Evolutionary conservation across 2,797 vertebrate species (phyloP), one percentile per base, ranked within the genome.

Genomic region (Enteromius treurensis): DNA sequence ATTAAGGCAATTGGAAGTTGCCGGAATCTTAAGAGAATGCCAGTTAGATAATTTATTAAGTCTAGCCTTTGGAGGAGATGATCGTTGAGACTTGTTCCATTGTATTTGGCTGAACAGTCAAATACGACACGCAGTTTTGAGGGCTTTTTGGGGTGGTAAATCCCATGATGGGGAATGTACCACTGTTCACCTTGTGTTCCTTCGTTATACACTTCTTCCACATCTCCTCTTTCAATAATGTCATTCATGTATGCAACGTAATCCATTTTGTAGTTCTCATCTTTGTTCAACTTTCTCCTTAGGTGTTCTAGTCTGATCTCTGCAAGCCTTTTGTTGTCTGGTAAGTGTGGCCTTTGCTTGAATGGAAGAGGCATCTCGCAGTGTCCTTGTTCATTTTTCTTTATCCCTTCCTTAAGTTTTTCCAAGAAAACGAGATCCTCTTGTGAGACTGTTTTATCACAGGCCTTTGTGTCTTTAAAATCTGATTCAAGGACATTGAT

Each of bases 91-190:
- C 71, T 75, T 34, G 71, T 55, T 2, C 71, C 71, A 75, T 40
- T 13, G 42, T 19, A 21, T 26, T 29, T 73, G 11, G 70, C 70
- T 26, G 70, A 74, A 32, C 70, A 74, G 5, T 75, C 47, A 10
- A 75, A 75, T 7, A 75, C 71, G 13, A 75, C 71, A 11, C 29
- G 0, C 1, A 75, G 71, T 21, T 75, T 75, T 7, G 11, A 13
- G 21, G 73, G 73, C 5, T 75, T 75, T 29, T 55, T 75, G 8
- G 73, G 73, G 49, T 75, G 29, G 14, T 75, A 75, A 0, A 75
- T 58, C 4, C 47, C 29, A 3, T 75, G 17, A 53, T 75, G 73
- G 29, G 73, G 73, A 34, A 53, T 6, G 49, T 74, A 74, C 45
- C 71, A 74, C 34, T 0, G 71, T 53, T 74, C 71, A 74, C 71